Evolutionary conservation across 2,888 invertebrate genomes (phyloP).

Genomic region (Mesodorylaimus sp.): DNA sequence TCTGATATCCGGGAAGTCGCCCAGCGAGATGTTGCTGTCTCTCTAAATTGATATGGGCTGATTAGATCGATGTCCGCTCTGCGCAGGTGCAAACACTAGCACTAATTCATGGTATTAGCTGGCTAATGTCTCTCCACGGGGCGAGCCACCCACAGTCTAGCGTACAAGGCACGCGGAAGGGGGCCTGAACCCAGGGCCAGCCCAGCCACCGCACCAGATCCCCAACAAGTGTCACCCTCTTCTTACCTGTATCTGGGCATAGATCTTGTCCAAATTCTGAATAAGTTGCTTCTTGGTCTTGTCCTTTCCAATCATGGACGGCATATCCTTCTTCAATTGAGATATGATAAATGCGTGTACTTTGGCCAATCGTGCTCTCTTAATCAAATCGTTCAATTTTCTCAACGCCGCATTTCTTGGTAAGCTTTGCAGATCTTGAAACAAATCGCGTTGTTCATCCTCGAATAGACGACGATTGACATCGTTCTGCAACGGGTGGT

Average conservation of each 20-base stretch:
- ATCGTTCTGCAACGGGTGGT: constrained; percentile 81
- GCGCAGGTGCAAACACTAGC: no score
- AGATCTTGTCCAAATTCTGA: constrained; percentile 71
- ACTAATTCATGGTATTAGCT: no score
- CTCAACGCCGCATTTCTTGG: constrained; percentile 88
- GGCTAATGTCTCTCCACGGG: no score
- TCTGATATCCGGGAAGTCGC: constrained; percentile 93
- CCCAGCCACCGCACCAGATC: no score
- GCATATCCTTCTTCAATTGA: constrained; percentile 85
- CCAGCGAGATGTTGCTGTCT: constrained; percentile 85
- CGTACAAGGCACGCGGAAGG: no score
- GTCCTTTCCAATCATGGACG: constrained; percentile 86
- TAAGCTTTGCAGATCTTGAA: constrained; percentile 77
- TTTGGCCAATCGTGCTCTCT: constrained; percentile 86
- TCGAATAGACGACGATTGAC: constrained; percentile 77
- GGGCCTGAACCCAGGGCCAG: no score
- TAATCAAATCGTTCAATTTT: constrained; percentile 92
- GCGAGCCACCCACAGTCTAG: no score
- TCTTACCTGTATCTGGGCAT: constrained; percentile 44
- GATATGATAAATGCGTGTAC: constrained; percentile 95
- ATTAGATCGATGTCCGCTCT: no score
- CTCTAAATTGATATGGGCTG: no score
- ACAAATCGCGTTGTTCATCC: constrained; percentile 85
- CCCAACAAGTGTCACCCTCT: no score
- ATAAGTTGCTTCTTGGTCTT: constrained; percentile 92